phyloP scores from a whole-genome alignment of 2,888 invertebrate genomes.

The Volucella zonaria region DNA sequence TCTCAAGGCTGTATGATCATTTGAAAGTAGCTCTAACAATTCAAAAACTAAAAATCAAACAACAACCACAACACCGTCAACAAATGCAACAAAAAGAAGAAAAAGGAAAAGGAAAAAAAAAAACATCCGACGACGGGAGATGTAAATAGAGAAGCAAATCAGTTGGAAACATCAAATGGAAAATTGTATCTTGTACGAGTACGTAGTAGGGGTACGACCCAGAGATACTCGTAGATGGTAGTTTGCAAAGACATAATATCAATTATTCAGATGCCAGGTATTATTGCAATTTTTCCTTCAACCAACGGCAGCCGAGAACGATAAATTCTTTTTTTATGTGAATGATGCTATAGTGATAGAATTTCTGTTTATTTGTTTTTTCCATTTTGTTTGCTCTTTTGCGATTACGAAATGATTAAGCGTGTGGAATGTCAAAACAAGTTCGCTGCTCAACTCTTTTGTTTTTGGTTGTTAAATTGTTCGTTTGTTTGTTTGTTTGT shows the following conservation, averaged over 20 bases:
- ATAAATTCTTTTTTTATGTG: neutral
- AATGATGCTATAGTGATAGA: constrained; percentile 12
- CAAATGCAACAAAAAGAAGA: constrained; percentile 29
- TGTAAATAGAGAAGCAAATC: neutral
- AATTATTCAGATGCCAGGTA: constrained; percentile 2
- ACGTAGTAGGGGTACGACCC: neutral
- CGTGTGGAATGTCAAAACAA: neutral
- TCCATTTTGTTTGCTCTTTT: neutral
- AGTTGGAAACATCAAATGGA: neutral
- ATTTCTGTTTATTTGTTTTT: neutral
- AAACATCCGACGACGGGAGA: neutral
- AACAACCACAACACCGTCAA: neutral
- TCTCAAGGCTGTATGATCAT: constrained; percentile 42
- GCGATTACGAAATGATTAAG: neutral
- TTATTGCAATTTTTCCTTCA: constrained; percentile 5
- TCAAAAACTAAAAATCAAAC: neutral
- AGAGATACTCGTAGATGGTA: neutral
- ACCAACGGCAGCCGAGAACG: neutral
- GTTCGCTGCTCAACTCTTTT: constrained; percentile 39
- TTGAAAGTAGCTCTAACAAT: constrained; percentile 20
- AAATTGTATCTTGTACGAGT: neutral
- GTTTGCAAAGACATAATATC: constrained; percentile 5
- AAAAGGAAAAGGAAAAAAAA: constrained; percentile 9
- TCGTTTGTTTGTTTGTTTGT: neutral
- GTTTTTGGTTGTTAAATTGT: neutral